Base-by-base conservation (phyloP, 2,113 vertebrate genomes). In the Lates calcarifer region DNA sequence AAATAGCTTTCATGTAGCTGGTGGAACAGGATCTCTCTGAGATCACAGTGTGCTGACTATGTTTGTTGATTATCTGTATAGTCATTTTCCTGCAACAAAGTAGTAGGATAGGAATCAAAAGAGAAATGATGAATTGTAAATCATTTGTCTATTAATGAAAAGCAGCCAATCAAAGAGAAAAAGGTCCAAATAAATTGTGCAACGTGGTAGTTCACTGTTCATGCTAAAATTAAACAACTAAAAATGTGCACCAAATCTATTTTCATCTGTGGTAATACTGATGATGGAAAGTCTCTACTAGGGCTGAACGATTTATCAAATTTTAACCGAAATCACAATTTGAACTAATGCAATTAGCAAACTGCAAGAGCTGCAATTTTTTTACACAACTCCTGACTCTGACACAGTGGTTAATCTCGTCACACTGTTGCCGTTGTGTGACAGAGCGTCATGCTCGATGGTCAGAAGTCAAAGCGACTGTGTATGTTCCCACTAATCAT, bases 1-100 rank as follows among this genome's bases (percentile, higher is more conserved):
- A 39, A 83, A 82, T 72, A 75, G 68, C 53, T 64, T 83, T 72
- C n/a, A 43, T 64, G 37, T 66, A 77, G 35, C 45, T 35, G 29
- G 58, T 67, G 20, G 74, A 82, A 33, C 39, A 24, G 66, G 35
- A 62, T 0, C 62, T 13, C 45, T 41, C 39, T 45, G 29, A 60
- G 29, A 35, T 70, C 22, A 61, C 26, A 18, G 35, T 37, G 53
- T 75, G 13, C 1, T 41, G 24, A 63, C 13, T 56, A 56, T 51
- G 43, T 61, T n/a, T 73, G 28, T 13, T 75, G 39, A 81, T 14
- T n/a, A 1, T 57, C 63, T 72, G 15, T 9, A 35, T 39, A 17
- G 9, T 31, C 2, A 5, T 33, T 70, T 28, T 51, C 26, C 13
- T 29, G 2, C 7, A 65, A n/a, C 14, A 49, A 49, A 26, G 13